Evolutionary conservation across 2,113 vertebrate genomes (phyloP).

Genomic region (Dasypus novemcinctus): DNA sequence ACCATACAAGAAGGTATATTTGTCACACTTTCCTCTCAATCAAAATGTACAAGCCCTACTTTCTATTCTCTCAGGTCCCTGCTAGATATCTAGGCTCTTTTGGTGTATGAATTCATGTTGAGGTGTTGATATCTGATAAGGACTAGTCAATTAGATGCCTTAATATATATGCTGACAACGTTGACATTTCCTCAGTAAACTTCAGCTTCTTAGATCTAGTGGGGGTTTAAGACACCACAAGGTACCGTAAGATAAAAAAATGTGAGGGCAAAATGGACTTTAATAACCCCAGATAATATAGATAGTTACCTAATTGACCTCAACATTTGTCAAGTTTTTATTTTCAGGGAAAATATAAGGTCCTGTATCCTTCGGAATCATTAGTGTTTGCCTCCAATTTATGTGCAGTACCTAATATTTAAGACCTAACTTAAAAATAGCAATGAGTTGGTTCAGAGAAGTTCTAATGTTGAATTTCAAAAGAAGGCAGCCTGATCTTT

Average conservation of each 20-base stretch:
- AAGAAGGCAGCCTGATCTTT: neutral
- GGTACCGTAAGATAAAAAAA: neutral
- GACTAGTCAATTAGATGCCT: neutral
- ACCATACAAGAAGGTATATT: neutral
- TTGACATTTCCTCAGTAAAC: neutral
- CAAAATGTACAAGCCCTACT: neutral
- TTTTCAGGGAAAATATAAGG: slow-evolving; percentile 7
- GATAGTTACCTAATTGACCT: neutral
- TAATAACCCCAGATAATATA: neutral
- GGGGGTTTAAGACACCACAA: neutral
- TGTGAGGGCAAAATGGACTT: neutral
- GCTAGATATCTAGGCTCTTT: neutral
- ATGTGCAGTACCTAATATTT: neutral
- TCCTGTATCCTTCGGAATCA: neutral
- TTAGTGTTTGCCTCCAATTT: neutral
- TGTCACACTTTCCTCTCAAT: neutral
- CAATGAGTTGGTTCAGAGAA: neutral
- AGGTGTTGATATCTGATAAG: slow-evolving; percentile 48
- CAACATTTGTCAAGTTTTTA: neutral
- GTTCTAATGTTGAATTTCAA: slow-evolving; percentile 30
- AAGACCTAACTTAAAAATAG: slow-evolving; percentile 5
- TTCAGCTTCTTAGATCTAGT: neutral
- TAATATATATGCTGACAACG: neutral
- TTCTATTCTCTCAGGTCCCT: slow-evolving; percentile 34
- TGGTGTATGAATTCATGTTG: neutral